Conservation (phyloP, 2,797 vertebrate genomes). For the Takifugu ocellatus region DNA sequence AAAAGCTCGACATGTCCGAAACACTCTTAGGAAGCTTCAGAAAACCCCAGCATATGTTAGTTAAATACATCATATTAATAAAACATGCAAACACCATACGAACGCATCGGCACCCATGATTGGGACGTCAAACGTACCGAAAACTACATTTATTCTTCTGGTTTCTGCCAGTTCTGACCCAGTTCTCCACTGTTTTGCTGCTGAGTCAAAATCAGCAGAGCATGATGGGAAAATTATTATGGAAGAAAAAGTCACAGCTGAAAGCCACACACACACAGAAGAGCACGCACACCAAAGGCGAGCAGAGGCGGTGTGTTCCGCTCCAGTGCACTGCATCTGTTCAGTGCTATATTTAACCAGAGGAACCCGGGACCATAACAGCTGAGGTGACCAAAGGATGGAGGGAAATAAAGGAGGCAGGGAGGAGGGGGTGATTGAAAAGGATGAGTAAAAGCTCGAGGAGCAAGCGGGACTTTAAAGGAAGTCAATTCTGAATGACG, state of each 20-base stretch:
- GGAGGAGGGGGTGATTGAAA: slow-evolving; percentile 11
- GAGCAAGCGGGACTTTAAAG: neutral
- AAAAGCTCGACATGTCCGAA: no score
- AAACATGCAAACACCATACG: no score
- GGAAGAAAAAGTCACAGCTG: slow-evolving; percentile 50
- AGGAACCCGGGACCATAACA: slow-evolving; percentile 50
- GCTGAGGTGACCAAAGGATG: slow-evolving; percentile 53
- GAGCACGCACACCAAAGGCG: slow-evolving; percentile 14
- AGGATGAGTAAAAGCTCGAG: slow-evolving; percentile 11
- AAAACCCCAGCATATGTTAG: no score
- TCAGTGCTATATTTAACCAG: slow-evolving; percentile 73
- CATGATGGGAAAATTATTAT: slow-evolving; percentile 59
- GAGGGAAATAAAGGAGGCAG: slow-evolving; percentile 22
- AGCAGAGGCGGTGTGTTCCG: slow-evolving; percentile 62
- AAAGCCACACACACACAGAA: slow-evolving; percentile 31
- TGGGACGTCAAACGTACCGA: neutral
- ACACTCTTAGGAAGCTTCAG: no score
- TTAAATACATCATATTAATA: no score
- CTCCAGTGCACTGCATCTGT: slow-evolving; percentile 72
- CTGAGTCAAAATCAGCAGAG: slow-evolving; percentile 66
- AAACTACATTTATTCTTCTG: neutral
- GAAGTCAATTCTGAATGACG: slow-evolving; percentile 12
- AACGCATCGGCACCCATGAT: no score
- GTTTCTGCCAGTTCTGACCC: slow-evolving; percentile 46
- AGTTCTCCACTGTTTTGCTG: slow-evolving; percentile 49